Percentiles rank a stretch among this genome's conserved stretches.
Conservation (phyloP, 2,113 vertebrate species). For the Cairina moschata region DNA sequence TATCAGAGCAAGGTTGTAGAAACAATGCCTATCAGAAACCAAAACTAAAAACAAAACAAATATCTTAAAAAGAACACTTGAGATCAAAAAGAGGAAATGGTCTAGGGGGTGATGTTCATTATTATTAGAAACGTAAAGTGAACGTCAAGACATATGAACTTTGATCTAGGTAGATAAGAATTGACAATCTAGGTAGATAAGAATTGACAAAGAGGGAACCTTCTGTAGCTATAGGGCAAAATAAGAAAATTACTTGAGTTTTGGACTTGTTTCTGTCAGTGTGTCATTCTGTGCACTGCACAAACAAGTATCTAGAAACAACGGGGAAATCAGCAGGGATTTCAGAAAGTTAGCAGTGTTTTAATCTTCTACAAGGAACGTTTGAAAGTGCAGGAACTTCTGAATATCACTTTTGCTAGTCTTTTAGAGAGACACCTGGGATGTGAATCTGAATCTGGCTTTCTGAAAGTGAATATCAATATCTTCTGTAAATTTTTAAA, state of each 20-base stretch:
- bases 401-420: not conserved
- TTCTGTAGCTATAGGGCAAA: not conserved
- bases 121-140: not conserved
- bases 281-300: not conserved
- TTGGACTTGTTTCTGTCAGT: not conserved
- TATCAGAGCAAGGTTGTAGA: not conserved
- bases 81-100: not conserved
- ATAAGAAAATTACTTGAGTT: not conserved
- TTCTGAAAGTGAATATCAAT: not conserved
- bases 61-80: not conserved
- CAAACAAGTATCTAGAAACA: not conserved
- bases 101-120: not conserved
- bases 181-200: not conserved
- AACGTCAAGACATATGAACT: not conserved
- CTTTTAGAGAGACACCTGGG: not conserved
- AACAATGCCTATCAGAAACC: not conserved
- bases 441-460: not conserved
- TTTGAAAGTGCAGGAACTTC: constrained; percentile 1
- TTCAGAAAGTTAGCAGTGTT: not conserved
- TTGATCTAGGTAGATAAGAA: not conserved
- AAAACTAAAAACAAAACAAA: not conserved
- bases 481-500: not conserved
- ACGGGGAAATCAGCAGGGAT: not conserved
- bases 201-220: not conserved
- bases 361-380: not conserved